These are phyloP conservation scores for Crotalus tigris DNA, from an alignment of 2,113 vertebrate species.

Conservation along the genomic window DNA sequence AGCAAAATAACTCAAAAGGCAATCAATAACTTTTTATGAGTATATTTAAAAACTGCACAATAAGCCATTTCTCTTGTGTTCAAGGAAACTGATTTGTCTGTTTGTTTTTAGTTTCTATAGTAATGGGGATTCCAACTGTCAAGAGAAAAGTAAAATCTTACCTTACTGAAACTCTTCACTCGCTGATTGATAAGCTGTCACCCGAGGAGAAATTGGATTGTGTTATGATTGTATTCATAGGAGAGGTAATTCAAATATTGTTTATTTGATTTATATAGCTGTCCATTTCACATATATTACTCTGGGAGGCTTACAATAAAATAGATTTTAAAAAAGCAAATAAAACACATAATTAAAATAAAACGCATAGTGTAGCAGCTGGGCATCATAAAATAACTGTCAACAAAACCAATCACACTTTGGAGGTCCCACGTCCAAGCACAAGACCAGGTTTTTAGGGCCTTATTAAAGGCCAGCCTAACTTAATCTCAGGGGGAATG, in stretches of 20 bases:
- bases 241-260: slow-evolving; percentile 82
- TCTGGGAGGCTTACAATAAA: background rate
- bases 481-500: background rate
- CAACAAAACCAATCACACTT: background rate
- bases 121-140: slow-evolving; percentile 98
- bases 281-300: background rate
- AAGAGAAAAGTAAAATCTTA: slow-evolving; percentile 98
- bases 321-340: background rate
- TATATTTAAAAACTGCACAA: slow-evolving; percentile 27
- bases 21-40: background rate
- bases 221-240: slow-evolving; percentile 93
- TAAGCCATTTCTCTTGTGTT: slow-evolving; percentile 25
- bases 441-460: background rate
- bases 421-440: accelerated
- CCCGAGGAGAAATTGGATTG: slow-evolving; percentile 94
- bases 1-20: background rate
- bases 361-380: background rate
- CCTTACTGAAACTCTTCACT: slow-evolving; percentile 92
- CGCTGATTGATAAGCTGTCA: slow-evolving; percentile 93
- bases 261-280: background rate
- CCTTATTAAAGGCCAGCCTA: background rate
- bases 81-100: slow-evolving; percentile 28
- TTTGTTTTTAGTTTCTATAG: slow-evolving; percentile 88
- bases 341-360: background rate
- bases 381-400: background rate